A percentile compares a stretch with the other conserved stretches of the same genome.
phyloP scores from a whole-genome alignment of 2,888 invertebrate species.

The Tetranychus truncatus region DNA sequence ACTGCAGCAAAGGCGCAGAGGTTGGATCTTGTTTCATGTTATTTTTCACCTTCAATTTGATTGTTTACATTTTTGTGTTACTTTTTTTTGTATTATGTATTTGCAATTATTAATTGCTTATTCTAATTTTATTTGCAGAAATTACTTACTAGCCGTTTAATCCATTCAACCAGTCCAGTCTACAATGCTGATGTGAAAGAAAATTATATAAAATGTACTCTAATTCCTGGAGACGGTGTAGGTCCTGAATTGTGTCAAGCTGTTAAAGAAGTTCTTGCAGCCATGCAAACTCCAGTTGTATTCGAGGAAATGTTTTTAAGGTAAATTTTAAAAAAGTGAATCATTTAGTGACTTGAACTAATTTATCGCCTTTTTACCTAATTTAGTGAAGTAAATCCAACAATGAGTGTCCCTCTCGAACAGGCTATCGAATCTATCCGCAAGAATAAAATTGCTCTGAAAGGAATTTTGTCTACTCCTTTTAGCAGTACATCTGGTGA shows the following conservation, averaged over 20 bases:
- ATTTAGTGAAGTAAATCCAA: conserved; percentile 64
- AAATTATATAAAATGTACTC: conserved; percentile 48
- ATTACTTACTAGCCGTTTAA: neutral
- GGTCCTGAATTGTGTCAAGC: conserved; percentile 85
- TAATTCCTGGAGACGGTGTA: conserved; percentile 95
- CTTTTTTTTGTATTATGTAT: too few relatives aligned
- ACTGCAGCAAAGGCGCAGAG: too few relatives aligned
- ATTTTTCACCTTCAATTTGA: too few relatives aligned
- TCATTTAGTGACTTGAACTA: neutral
- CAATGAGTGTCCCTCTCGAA: conserved; percentile 64
- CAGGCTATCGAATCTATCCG: conserved; percentile 65
- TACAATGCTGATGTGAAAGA: neutral
- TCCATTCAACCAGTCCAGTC: neutral
- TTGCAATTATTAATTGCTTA: neutral
- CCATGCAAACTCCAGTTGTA: conserved; percentile 76
- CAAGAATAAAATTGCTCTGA: conserved; percentile 68
- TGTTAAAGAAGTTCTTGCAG: conserved; percentile 72
- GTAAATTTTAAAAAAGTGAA: conserved; percentile 26
- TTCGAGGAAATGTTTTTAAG: conserved; percentile 80
- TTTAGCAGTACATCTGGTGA: conserved; percentile 73
- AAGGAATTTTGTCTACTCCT: conserved; percentile 59
- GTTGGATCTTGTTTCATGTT: too few relatives aligned
- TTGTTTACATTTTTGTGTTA: too few relatives aligned
- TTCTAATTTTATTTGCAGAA: neutral
- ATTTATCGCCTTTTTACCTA: neutral